A percentile compares a stretch with the other conserved stretches of the same genome.
Evolutionary conservation across 2,888 invertebrate species (phyloP).

Genomic region (Plutella xylostella): DNA sequence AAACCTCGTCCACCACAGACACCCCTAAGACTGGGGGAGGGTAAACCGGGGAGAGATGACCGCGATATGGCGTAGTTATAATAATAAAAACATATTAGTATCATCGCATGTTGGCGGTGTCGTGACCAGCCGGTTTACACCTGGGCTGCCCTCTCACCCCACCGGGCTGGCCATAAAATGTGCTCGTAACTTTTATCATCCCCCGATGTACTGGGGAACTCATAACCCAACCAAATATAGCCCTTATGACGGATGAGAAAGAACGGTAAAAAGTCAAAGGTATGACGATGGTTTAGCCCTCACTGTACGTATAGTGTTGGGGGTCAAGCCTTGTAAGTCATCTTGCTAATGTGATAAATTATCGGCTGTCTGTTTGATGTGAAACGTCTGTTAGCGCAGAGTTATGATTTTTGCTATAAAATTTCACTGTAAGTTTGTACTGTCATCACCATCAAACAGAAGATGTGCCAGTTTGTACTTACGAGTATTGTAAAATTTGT

Average conservation of each 20-base stretch:
- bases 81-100: constrained; percentile 68
- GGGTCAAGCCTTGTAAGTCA: constrained; percentile 48
- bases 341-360: constrained; percentile 23
- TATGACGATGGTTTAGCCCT: too few species aligned
- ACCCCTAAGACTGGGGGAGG: too few species aligned
- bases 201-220: too few species aligned
- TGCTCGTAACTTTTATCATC: constrained; percentile 61
- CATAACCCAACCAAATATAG: too few species aligned
- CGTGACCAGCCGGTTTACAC: constrained; percentile 69
- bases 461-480: neutral
- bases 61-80: constrained; percentile 25
- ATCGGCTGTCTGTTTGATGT: neutral
- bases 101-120: constrained; percentile 65
- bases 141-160: constrained; percentile 39
- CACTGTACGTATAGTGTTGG: constrained; percentile 55
- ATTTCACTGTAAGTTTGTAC: too few species aligned
- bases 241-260: too few species aligned
- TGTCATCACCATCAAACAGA: too few species aligned
- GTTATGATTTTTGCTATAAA: neutral
- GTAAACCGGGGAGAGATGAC: neutral
- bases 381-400: neutral
- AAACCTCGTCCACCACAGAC: too few species aligned
- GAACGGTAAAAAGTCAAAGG: too few species aligned
- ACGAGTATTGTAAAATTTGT: too few species aligned
- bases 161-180: constrained; percentile 49